Base-by-base conservation (phyloP, 2,797 vertebrate species). In the Cuculus canorus region DNA sequence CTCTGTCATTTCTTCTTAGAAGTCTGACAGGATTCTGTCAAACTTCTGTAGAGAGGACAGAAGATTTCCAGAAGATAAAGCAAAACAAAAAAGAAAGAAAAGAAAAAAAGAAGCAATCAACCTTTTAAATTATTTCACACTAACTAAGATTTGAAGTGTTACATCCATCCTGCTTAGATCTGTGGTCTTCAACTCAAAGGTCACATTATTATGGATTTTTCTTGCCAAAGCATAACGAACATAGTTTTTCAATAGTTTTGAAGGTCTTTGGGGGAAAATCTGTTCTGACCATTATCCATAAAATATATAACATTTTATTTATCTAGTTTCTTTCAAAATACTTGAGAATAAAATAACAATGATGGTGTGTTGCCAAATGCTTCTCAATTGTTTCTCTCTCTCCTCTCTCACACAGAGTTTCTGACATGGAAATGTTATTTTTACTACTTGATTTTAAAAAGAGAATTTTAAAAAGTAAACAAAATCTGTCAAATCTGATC, bases 191-290 rank as follows among this genome's bases (percentile, higher is more conserved):
- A 80, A 69, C 60, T 94, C 84, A 95, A 97, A 97, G 92, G 90
- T 92, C 96, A 96, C 39, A 85, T 95, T 95, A 81, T 43, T 93
- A 83, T 79, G 80, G 61, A 92, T 94, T 92, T 90, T 93, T 85
- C 75, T 70, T 57, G 43, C 33, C 73, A 90, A 82, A 83, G 71
- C 56, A 11, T 77, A 93, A 77, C 75, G 92, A 66, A 96, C 93
- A 95, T 57, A 87, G 37, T 86, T 95, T 93, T 94, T 84, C 90
- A 92, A 91, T 89, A 91, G 89, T 89, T 94, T 70, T 91, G 57
- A 93, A 86, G 54, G 73, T 92, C 79, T 94, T 92, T 54, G 4
- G 54, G 61, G 92, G 60, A 21, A 90, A 86, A 88, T 73, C 82
- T 92, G 52, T 80, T 88, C 65, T 72, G 54, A 30, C 92, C 21